A percentile compares a stretch with the other conserved stretches of the same genome.
Conservation (phyloP, 2,888 invertebrate genomes). For the Chrysopilus asiliformis region DNA sequence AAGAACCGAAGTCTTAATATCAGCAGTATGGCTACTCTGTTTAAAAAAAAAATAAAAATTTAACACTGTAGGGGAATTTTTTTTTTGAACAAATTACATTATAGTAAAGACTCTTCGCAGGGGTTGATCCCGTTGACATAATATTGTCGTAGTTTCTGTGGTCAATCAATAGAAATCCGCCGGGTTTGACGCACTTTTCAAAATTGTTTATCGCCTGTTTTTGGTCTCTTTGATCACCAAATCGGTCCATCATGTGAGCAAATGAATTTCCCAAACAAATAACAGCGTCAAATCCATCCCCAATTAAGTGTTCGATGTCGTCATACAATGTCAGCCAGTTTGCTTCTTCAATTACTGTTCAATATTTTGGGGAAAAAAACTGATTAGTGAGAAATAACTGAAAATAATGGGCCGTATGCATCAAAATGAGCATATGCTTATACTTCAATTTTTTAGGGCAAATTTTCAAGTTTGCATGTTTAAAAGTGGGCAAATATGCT, state of each 20-base stretch:
- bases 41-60: conserved; percentile 17
- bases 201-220: conserved; percentile 68
- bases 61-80: conserved; percentile 1
- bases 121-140: conserved; percentile 59
- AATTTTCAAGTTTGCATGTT: neutral
- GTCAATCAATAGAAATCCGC: conserved; percentile 72
- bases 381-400: no score
- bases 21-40: conserved; percentile 66
- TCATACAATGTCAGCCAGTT: conserved; percentile 74
- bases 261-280: conserved; percentile 85
- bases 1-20: conserved; percentile 74
- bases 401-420: no score
- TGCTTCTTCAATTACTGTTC: conserved; percentile 84
- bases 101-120: conserved; percentile 75
- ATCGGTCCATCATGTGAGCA: conserved; percentile 71
- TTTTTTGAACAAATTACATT: conserved; percentile 45
- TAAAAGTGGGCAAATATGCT: no score
- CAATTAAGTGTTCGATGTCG: conserved; percentile 49
- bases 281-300: conserved; percentile 72
- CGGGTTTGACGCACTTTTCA: conserved; percentile 68
- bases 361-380: neutral
- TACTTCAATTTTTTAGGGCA: no score
- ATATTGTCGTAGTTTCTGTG: conserved; percentile 82
- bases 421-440: no score
- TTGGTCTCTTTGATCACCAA: conserved; percentile 66